Evolutionary conservation across 2,888 invertebrate genomes (phyloP), one percentile per base, ranked within the genome.

Genomic region (Sinodicranocentrus sp.): DNA sequence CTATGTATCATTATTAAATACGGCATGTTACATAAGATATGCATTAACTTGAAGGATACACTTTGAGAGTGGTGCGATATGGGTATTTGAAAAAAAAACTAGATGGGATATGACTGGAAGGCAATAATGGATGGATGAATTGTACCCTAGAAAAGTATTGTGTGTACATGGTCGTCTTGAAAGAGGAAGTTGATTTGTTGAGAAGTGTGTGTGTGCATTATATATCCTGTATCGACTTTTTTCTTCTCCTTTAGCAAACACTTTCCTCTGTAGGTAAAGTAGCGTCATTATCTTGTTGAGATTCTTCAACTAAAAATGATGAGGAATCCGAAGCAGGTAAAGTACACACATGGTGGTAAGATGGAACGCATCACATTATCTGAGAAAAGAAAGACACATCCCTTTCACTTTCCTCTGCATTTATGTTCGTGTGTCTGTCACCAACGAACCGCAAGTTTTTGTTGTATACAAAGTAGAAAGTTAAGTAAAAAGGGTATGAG

Each of bases 111-210:
- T 80, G 65, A 80, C 65, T 83, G 61, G 70, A 71, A 83, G 70
- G 71, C 71, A 65, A 77, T 75, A 80, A 75, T 73, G 73, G 25
- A 70, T 68, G 48, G 71, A 61, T 71, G 33, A 67, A 61, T 72
- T 72, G 65, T 65, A 23, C 26, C 13, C 15, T 52, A 52, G 19
- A 52, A 44, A 44, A 15, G 1, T 44, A 23, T 65, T 67, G 21
- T 44, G 21, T 26, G 48, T 61, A 23, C 54, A 44, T 19, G 52
- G 59, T 54, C 19, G n/a, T 21, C 13, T 21, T 44, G 43, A 33
- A 72, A 72, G 43, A 71, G 70, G 71, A 71, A 72, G 71, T 72
- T 80, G 79, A 80, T 72, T 80, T 80, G 79, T 72, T 44, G 23
- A 70, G 48, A 68, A 77, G 70, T 52, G 57, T 61, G 48, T 76